Percentiles rank a stretch among this genome's conserved stretches.
Evolutionary conservation across 2,797 vertebrate species (phyloP).

Genomic region (Anisognathus igniventris): DNA sequence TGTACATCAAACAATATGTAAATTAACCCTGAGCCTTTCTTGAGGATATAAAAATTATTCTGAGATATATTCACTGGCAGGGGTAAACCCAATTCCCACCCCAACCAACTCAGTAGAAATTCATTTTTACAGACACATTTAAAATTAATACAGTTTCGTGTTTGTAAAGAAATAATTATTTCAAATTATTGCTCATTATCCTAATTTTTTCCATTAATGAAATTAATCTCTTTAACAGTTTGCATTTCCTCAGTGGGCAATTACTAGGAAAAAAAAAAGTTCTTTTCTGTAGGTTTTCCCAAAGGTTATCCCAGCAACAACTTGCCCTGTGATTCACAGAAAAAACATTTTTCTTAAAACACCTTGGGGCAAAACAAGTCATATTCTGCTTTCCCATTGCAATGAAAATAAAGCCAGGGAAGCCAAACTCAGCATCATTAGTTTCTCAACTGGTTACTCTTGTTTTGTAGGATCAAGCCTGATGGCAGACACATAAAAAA

Average conservation of each 20-base stretch:
- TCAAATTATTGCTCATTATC: constrained; percentile 77
- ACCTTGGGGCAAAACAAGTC: neutral
- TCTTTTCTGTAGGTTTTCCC: constrained; percentile 51
- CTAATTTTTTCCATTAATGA: constrained; percentile 72
- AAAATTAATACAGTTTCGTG: constrained; percentile 72
- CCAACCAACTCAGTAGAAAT: constrained; percentile 65
- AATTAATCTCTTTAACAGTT: constrained; percentile 67
- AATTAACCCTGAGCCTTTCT: constrained; percentile 75
- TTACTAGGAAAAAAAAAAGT: constrained; percentile 17
- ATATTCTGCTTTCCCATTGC: neutral
- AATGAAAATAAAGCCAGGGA: neutral
- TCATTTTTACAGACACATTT: constrained; percentile 67
- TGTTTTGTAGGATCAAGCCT: neutral
- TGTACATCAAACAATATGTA: constrained; percentile 75
- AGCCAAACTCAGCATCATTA: neutral
- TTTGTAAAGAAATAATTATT: constrained; percentile 78
- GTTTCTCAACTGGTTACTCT: neutral
- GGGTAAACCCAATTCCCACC: constrained; percentile 70
- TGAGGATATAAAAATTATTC: constrained; percentile 75
- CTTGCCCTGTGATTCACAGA: neutral
- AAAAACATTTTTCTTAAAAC: constrained; percentile 9
- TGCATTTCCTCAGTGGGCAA: constrained; percentile 67
- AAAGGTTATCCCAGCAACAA: constrained; percentile 56
- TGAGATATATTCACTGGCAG: constrained; percentile 70
- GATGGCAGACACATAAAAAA: neutral